These are phyloP conservation scores for Nomada ferruginata DNA, from an alignment of 2,888 invertebrate species.

Conservation along the genomic window DNA sequence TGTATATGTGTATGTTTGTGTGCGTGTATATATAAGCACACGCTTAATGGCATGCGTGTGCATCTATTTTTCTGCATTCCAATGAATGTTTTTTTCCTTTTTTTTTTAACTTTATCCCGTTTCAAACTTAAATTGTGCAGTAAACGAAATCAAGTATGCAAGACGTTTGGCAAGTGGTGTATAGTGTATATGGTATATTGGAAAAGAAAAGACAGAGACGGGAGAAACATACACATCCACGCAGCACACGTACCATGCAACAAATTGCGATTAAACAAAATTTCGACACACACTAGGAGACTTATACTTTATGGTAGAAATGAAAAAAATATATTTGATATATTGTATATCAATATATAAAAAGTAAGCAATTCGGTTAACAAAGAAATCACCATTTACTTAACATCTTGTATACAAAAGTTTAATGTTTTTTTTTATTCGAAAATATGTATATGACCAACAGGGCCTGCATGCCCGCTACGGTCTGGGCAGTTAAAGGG, in stretches of 20 bases:
- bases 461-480: constrained; percentile 56
- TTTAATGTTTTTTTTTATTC: constrained; percentile 44
- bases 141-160: constrained; percentile 12
- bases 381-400: constrained; percentile 34
- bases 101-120: not conserved
- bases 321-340: not conserved
- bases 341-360: too few species aligned
- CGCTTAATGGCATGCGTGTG: not conserved
- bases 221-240: too few species aligned
- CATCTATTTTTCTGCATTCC: not conserved
- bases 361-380: not conserved
- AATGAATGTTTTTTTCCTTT: not conserved
- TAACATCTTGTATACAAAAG: constrained; percentile 33
- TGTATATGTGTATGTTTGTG: not conserved
- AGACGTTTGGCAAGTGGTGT: constrained; percentile 40
- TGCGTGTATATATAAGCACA: not conserved
- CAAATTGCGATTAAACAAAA: too few species aligned
- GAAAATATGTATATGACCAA: constrained; percentile 47
- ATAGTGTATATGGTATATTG: constrained; percentile 7
- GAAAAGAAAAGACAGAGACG: too few species aligned
- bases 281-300: not conserved
- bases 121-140: not conserved
- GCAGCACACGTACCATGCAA: too few species aligned
- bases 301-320: not conserved
- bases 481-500: constrained; percentile 46